Evolutionary conservation across 2,113 vertebrate genomes (phyloP), one percentile per base, ranked within the genome.

Genomic region (Daboia siamensis): DNA sequence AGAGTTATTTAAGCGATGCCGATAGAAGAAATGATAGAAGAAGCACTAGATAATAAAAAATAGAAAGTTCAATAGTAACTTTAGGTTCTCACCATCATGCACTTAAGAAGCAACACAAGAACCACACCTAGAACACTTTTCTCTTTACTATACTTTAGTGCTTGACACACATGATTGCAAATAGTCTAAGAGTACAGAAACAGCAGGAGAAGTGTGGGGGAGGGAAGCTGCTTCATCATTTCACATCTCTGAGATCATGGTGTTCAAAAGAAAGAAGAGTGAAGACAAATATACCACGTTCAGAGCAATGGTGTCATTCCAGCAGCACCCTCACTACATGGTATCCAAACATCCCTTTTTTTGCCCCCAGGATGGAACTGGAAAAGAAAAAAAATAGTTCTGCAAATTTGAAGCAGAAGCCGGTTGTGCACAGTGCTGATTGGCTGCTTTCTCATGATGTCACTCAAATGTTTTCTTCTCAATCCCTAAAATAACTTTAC

Each of bases 91-190:
- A 97, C 98, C 98, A 98, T 99, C 99, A 99, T 99, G 99, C 99
- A 99, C 98, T 98, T 99, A 95, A 98, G 98, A 98, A 99, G 98
- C 98, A 98, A 99, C 98, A 98, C 98, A 97, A 98, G 98, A 98
- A 97, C 95, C 98, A 99, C 98, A 97, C 98, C 97, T 98, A 98
- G 96, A 96, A 98, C 96, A 98, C 97, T 97, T 98, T 98, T 98
- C 92, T 98, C 97, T 97, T 98, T 97, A 97, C 97, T 98, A 96
- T 97, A 98, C 97, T 98, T 97, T 97, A 98, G 98, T 98, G 98
- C 97, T 98, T 97, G 97, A 98, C 97, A 98, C 97, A 97, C 97
- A 97, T 97, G 97, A 98, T 97, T 97, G 97, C 97, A 97, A 97
- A 97, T 97, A 97, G 97, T 96, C 98, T 98, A 98, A 91, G 95